Evolutionary conservation across 2,113 vertebrate genomes (phyloP), one percentile per base, ranked within the genome.

Genomic region (Holacanthus passer): DNA sequence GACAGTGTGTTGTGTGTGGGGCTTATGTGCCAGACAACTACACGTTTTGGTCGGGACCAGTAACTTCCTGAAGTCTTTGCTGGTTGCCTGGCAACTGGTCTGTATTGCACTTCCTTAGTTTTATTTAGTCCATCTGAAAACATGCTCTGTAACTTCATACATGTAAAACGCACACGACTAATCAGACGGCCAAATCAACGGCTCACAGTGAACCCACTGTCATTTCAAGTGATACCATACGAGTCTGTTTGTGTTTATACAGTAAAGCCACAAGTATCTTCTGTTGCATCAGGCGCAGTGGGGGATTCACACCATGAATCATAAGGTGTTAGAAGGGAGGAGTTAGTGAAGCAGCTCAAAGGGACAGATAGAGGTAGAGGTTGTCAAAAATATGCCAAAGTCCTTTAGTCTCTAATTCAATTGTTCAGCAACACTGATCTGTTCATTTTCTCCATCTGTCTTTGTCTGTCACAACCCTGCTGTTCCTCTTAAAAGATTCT

Each of bases 291-390:
- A 32, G 47, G 19, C 1, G 1, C 67, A 55, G 45, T 7, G 31
- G 80, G 71, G 72, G 48, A 82, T 82, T 88, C 50, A 82, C 66
- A 59, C 8, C n/a, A 16, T 73, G 77, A 85, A 65, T 83, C 64
- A 85, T n/a, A 39, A 31, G 19, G 37, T 59, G 45, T 52, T 41
- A 58, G 24, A 20, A 50, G 53, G 47, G 39, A 58, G 35, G 71
- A 50, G 24, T 35, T 10, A 43, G 7, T 24, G 58, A 50, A 2
- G 53, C 24, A 29, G 50, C 52, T 59, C 32, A 47, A 37, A 68
- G n/a, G 9, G 13, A 71, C 3, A 0, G 22, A 35, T 7, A 16
- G 1, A 63, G 12, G 27, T 35, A 50, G 1, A 63, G 13, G n/a
- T 5, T 32, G 24, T 82, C 10, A 60, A 50, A 76, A 80, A 56